Evolutionary conservation across 2,888 invertebrate species (phyloP).

Genomic region (Eumacrocentrus americanus): DNA sequence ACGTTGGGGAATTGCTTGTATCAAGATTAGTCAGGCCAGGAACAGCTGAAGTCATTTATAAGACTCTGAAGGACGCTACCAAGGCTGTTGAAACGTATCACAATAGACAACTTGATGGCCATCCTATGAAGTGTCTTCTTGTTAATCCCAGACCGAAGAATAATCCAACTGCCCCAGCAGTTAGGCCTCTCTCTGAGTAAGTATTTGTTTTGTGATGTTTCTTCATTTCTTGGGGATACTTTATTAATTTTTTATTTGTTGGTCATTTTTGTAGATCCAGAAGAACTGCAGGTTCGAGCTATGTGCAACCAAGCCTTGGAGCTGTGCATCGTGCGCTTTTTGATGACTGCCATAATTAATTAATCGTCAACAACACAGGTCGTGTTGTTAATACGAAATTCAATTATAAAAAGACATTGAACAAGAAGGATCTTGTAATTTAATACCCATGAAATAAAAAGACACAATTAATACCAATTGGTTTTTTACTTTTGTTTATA

Average conservation of each 20-base stretch:
- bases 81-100: constrained; percentile 92
- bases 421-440: not conserved
- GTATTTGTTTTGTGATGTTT: too few relatives aligned
- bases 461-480: not conserved
- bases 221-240: constrained; percentile 7
- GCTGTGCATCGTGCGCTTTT: constrained; percentile 58
- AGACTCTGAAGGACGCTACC: constrained; percentile 83
- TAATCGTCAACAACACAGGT: too few relatives aligned
- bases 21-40: constrained; percentile 86
- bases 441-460: not conserved
- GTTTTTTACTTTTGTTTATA: not conserved
- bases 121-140: constrained; percentile 89
- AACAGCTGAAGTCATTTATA: constrained; percentile 90
- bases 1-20: constrained; percentile 84
- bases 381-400: too few relatives aligned
- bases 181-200: constrained; percentile 57
- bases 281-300: constrained; percentile 53
- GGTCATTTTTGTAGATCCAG: constrained; percentile 43
- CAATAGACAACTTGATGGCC: constrained; percentile 90
- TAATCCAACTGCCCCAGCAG: constrained; percentile 65
- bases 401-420: too few relatives aligned
- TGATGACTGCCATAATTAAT: constrained; percentile 42
- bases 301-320: constrained; percentile 57
- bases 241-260: not conserved
- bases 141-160: constrained; percentile 76